Evolutionary conservation across 2,113 vertebrate genomes (phyloP).

Genomic region (Alligator sinensis): DNA sequence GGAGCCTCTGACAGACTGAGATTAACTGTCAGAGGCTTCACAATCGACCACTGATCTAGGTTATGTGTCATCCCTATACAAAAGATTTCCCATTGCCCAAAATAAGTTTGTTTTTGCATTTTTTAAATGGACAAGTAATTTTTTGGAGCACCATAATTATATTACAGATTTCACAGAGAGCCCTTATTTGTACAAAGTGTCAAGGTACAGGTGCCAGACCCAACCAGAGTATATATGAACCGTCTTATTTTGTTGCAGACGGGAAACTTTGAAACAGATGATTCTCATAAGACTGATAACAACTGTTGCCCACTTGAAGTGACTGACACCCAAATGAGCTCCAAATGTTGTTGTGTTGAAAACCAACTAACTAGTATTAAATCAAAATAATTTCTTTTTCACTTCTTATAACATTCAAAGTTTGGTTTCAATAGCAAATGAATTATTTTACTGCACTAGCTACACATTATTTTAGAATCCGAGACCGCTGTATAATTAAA

Average conservation of each 20-base stretch:
- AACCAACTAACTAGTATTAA: neutral
- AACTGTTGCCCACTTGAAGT: neutral
- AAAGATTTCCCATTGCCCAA: neutral
- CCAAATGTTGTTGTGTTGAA: neutral
- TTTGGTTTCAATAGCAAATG: neutral
- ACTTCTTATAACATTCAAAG: neutral
- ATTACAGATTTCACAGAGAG: neutral
- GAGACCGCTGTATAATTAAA: conserved; percentile 5
- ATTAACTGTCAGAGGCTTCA: too few species aligned
- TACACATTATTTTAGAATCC: neutral
- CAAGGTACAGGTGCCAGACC: neutral
- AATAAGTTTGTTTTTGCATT: neutral
- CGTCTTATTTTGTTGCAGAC: neutral
- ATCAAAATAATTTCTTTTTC: neutral
- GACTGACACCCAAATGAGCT: neutral
- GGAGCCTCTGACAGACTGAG: too few species aligned
- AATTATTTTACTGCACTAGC: neutral
- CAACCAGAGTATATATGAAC: neutral
- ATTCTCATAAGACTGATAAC: neutral
- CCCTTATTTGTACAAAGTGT: neutral
- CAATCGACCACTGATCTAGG: too few species aligned
- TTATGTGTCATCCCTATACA: too few species aligned
- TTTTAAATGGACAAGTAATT: neutral
- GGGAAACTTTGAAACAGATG: neutral
- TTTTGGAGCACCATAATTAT: neutral